A percentile compares a stretch with the other conserved stretches of the same genome.
These are phyloP conservation scores for Musca vetustissima DNA, from an alignment of 1,140 invertebrate genomes.

Conservation along the genomic window DNA sequence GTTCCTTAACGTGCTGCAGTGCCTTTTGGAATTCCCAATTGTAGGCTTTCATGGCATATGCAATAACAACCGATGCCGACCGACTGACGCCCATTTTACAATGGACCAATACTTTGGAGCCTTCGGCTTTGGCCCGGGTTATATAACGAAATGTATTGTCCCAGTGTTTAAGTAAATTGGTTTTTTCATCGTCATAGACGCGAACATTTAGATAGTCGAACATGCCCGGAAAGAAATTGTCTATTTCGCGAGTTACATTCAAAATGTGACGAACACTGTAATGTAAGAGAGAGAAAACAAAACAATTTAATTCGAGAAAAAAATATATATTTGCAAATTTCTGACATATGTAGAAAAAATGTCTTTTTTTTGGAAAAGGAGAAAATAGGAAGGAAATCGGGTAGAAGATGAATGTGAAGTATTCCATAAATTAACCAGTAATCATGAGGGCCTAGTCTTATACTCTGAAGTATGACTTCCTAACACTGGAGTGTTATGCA, in stretches of 20 bases:
- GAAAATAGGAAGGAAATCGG: too few relatives aligned
- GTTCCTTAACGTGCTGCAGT: slow-evolving; percentile 85
- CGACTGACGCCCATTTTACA: slow-evolving; percentile 99
- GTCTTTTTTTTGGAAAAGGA: too few relatives aligned
- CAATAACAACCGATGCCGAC: slow-evolving; percentile 96
- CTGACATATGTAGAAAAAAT: too few relatives aligned
- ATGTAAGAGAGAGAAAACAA: slow-evolving; percentile 32
- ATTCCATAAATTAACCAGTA: too few relatives aligned
- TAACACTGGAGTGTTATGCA: too few relatives aligned
- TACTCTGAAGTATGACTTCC: too few relatives aligned
- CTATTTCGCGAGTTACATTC: slow-evolving; percentile 97
- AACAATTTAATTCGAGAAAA: too few relatives aligned
- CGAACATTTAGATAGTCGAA: slow-evolving; percentile 96
- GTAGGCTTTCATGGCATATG: slow-evolving; percentile 97
- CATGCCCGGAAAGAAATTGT: slow-evolving; percentile 97
- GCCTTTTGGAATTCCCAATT: slow-evolving; percentile 91
- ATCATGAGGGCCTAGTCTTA: too few relatives aligned
- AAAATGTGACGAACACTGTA: slow-evolving; percentile 91
- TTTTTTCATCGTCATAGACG: slow-evolving; percentile 96
- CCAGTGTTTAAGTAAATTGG: slow-evolving; percentile 94
- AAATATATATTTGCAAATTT: too few relatives aligned
- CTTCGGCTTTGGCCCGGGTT: slow-evolving; percentile 83
- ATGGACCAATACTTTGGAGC: slow-evolving; percentile 92
- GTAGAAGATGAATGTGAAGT: too few relatives aligned
- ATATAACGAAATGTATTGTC: slow-evolving; percentile 98